Evolutionary conservation across 2,888 invertebrate species (phyloP).

Genomic region (Sphaerophoria rueppellii): DNA sequence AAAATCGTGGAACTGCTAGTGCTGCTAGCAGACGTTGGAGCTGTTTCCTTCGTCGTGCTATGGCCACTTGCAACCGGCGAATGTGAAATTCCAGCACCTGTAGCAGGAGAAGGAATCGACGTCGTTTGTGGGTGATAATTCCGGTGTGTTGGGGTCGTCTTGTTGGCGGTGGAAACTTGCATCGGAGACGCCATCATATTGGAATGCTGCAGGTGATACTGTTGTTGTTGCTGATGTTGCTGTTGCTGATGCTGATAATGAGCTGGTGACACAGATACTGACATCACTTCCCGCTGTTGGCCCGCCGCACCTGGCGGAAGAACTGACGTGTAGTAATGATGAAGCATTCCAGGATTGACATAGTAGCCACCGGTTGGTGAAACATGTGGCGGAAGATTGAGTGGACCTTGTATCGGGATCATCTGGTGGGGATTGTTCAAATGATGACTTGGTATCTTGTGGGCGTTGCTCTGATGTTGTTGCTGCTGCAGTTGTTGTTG

Average conservation of each 20-base stretch:
- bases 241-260: slow-evolving; percentile 59
- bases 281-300: slow-evolving; percentile 53
- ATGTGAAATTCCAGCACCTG: slow-evolving; percentile 40
- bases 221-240: slow-evolving; percentile 60
- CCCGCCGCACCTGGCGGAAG: slow-evolving; percentile 43
- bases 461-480: slow-evolving; percentile 43
- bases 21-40: neutral
- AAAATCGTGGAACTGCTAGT: slow-evolving; percentile 58
- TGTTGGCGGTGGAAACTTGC: slow-evolving; percentile 49
- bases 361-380: slow-evolving; percentile 61
- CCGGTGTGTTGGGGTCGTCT: slow-evolving; percentile 47
- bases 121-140: slow-evolving; percentile 43
- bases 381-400: slow-evolving; percentile 49
- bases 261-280: slow-evolving; percentile 44
- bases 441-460: slow-evolving; percentile 50
- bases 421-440: slow-evolving; percentile 60
- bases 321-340: slow-evolving; percentile 58
- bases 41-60: slow-evolving; percentile 62
- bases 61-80: slow-evolving; percentile 42
- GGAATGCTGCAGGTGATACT: slow-evolving; percentile 74
- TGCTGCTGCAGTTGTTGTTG: slow-evolving; percentile 63
- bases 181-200: slow-evolving; percentile 51
- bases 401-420: slow-evolving; percentile 54
- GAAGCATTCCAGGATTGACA: slow-evolving; percentile 52
- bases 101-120: slow-evolving; percentile 14